Conservation (phyloP, 2,888 invertebrate genomes). For the Cosmia trapezina region DNA sequence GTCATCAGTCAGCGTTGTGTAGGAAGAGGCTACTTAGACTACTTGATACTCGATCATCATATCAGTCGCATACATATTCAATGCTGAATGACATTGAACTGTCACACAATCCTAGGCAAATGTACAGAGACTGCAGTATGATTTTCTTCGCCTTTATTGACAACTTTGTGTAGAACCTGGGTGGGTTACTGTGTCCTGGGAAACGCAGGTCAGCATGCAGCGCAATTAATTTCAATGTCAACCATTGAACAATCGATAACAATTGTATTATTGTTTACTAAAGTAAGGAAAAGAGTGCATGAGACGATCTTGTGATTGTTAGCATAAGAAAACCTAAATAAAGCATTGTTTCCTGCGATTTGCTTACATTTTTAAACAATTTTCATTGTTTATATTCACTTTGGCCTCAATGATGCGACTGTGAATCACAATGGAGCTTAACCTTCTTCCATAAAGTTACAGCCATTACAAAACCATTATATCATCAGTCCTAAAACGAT, state of each 20-base stretch:
- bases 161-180: neutral
- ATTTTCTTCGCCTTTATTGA: neutral
- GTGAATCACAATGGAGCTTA: slow-evolving; percentile 59
- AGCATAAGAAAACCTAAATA: slow-evolving; percentile 35
- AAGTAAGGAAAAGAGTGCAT: slow-evolving; percentile 39
- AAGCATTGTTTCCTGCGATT: slow-evolving; percentile 37
- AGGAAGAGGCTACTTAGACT: slow-evolving; percentile 39
- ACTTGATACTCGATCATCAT: slow-evolving; percentile 36
- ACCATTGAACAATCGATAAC: slow-evolving; percentile 27
- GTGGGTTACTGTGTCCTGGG: neutral
- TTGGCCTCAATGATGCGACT: slow-evolving; percentile 55
- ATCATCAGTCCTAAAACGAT: slow-evolving; percentile 49
- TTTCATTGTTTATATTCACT: slow-evolving; percentile 55
- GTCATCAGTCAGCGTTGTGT: slow-evolving; percentile 34
- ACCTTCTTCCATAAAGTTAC: slow-evolving; percentile 58
- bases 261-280: slow-evolving; percentile 45
- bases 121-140: slow-evolving; percentile 12
- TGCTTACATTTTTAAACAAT: slow-evolving; percentile 53
- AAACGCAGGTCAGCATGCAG: slow-evolving; percentile 11
- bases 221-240: slow-evolving; percentile 43
- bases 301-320: slow-evolving; percentile 34
- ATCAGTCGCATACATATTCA: slow-evolving; percentile 23
- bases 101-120: slow-evolving; percentile 15
- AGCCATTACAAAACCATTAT: slow-evolving; percentile 56
- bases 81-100: slow-evolving; percentile 12